Evolutionary conservation across 1,140 invertebrate genomes (phyloP).

Genomic region (Euura lappo): DNA sequence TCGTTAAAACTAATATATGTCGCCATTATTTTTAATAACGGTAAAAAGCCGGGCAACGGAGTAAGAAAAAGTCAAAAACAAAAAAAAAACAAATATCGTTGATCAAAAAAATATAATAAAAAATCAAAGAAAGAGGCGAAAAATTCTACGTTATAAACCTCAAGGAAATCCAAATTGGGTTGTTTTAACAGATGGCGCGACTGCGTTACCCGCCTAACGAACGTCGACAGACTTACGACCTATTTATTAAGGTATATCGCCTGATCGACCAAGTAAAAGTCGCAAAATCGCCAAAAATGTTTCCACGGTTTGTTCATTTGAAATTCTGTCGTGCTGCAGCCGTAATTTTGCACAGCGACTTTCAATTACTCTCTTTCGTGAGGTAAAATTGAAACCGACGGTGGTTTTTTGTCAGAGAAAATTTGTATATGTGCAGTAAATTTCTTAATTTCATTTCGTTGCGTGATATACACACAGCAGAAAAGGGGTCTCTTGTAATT

Average conservation of each 20-base stretch:
- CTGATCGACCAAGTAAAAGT: too few species aligned
- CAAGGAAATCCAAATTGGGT: not conserved
- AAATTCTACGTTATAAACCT: too few species aligned
- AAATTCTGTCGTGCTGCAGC: too few species aligned
- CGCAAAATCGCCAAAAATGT: too few species aligned
- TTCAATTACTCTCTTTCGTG: not conserved
- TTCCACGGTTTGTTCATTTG: too few species aligned
- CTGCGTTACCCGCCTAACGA: not conserved
- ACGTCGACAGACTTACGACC: not conserved
- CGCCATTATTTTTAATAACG: constrained; percentile 52
- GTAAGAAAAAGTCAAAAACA: not conserved
- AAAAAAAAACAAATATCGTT: constrained; percentile 17
- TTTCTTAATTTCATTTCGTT: not conserved
- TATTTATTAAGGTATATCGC: not conserved
- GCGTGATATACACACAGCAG: not conserved
- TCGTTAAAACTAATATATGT: constrained; percentile 53
- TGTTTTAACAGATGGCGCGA: constrained; percentile 7
- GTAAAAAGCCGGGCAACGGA: constrained; percentile 23
- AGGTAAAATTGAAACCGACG: not conserved
- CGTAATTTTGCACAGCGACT: too few species aligned
- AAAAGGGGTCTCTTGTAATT: constrained; percentile 41
- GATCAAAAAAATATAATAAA: constrained; percentile 10
- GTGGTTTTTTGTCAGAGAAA: too few species aligned
- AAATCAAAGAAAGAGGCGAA: not conserved
- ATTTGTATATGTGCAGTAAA: not conserved